Evolutionary conservation across 1,140 invertebrate genomes (phyloP), one percentile per base, ranked within the genome.

Genomic region (Drosophila nigrodunni): DNA sequence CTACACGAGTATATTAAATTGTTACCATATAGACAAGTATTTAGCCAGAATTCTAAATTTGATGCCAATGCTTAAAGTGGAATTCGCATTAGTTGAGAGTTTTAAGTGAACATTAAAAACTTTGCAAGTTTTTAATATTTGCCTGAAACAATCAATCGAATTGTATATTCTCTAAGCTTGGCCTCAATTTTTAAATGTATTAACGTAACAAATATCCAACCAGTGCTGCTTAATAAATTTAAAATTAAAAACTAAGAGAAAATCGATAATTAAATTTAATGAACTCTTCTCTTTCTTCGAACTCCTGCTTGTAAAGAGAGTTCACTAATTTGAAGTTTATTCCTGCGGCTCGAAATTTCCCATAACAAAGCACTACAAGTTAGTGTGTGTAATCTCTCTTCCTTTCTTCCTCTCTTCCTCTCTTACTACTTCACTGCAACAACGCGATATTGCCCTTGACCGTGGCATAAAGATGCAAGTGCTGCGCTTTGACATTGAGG

Each of bases 371-470:
- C 41, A 13, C 3, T 43, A 1, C n/a, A 43, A 43, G 41, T 9
- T 8, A 13, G 13, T 13, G 4, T 43, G n/a, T 43, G 3, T 5
- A 13, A 43, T 13, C 4, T 13, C 11, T n/a, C 37, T 39, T 39
- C 37, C 37, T 7, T 9, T 41, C 10, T 2, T 11, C 25, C 21
- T 35, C 50, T 18, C 30, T 25, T 30, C 3, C 54, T 41, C 13
- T 25, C 30, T 1, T 10, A 6, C 55, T 18, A n/a, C 3, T 21
- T 13, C n/a, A 9, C 21, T 30, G 54, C 69, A 25, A 9, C 39
- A 54, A 47, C 35, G 37, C 35, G 58, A 58, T 43, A 50, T 43
- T 78, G 76, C 66, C 76, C 76, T 78, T 78, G 76, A 78, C 76
- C 76, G 49, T 78, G 76, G 61, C 73, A 62, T 30, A 67, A 66